Evolutionary conservation across 2,888 invertebrate genomes (phyloP), one percentile per base, ranked within the genome.

Genomic region (Anticlea derivata): DNA sequence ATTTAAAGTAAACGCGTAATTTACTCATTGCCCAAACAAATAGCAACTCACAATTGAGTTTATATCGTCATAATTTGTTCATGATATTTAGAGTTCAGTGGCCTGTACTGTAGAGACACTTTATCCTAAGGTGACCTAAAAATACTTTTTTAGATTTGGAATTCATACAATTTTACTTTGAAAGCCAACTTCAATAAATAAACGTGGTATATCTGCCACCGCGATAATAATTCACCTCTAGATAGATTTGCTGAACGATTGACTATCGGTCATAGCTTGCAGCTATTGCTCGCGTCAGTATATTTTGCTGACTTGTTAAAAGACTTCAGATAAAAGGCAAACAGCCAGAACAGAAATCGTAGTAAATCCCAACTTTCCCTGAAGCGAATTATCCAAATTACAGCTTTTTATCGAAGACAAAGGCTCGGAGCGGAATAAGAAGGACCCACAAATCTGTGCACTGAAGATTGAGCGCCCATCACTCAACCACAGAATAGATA

Each of bases 401-500:
- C 57, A 61, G 56, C 48, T 55, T 62, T 61, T 66, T 65, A 63
- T 50, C 38, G 61, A 43, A 54, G 52, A 58, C 59, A 64, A 67
- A 64, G 50, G 66, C 61, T 60, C 27, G 43, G 31, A 53, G 52
- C 39, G 35, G 49, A 59, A 55, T 51, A 34, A 53, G 48, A 64
- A 58, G 63, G 53, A 65, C 63, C 58, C 65, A 65, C 64, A 61
- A 70, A 67, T 62, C 60, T 54, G 58, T 57, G 59, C 57, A 55
- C 60, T 50, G 60, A 61, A 63, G 59, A 63, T 72, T 68, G 64
- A 63, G 61, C 75, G 76, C 80, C 79, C 73, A 73, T 80, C 77
- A 77, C 72, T 63, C 56, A 58, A 54, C 50, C 58, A 55, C 34
- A 41, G 46, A 51, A 37, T 52, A 35, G 10, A 17, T 23, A 47